Evolutionary conservation across 1,140 invertebrate genomes (phyloP), one percentile per base, ranked within the genome.

Genomic region (Agrilus planipennis): DNA sequence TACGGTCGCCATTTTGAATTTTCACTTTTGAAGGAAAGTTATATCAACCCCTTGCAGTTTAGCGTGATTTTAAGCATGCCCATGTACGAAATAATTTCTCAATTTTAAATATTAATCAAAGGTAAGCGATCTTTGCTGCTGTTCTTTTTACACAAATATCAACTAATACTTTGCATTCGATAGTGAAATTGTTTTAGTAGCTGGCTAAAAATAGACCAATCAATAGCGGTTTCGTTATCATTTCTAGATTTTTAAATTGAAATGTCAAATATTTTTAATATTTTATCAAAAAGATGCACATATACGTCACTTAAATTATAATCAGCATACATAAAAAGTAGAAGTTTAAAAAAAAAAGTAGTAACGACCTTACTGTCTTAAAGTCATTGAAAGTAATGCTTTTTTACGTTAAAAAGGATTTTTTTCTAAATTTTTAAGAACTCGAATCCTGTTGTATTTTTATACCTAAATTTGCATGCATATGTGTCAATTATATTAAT

Each of bases 1-100:
- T 43, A 28, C 20, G 41, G 49, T 44, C 35, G 60, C 60, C 60
- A 62, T 62, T 43, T 62, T 62, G 60, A 47, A 55, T 59, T 58
- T 60, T 62, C 60, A 61, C 60, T 60, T 60, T 60, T 60, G 51
- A 61, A 55, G 41, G 46, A 34, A 34, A 17, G 19, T 11, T 17
- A 34, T 15, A 34, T 34, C 2, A 11, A 1, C 4, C 15, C 15
- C 34, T 35, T 35, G 25, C 34, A 12, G 34, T 35, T 19, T 22
- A 35, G 21, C 16, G 15, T 35, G 20, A 1, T 35, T 6, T 17
- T 6, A 9, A 4, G 14, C 9, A 18, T n/a, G n/a, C n/a, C n/a
- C n/a, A n/a, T 18, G n/a, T 16, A 34, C 0, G 12, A 16, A 21
- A 16, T 34, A n/a, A 16, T 34, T n/a, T n/a, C 23, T 27, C 17